Evolutionary conservation across 2,113 vertebrate genomes (phyloP).

Genomic region (Microcebus ravelobensis): DNA sequence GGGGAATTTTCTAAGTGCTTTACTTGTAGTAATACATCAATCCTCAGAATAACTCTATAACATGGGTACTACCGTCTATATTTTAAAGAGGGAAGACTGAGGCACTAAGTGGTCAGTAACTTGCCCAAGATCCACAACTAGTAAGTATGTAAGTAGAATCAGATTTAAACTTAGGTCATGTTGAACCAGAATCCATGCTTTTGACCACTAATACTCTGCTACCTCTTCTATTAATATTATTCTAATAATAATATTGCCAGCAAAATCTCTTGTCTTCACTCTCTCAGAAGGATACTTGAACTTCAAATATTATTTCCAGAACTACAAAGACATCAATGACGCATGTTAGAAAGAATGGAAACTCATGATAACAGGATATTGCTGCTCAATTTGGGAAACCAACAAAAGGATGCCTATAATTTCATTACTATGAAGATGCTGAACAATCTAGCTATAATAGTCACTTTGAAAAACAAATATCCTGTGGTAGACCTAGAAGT

Average conservation of each 20-base stretch:
- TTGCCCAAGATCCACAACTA: not conserved
- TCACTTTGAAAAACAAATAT: slow-evolving; percentile 3
- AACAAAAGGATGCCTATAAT: not conserved
- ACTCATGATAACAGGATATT: not conserved
- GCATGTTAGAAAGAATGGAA: not conserved
- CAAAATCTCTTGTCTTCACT: not conserved
- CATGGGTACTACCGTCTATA: not conserved
- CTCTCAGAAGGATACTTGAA: not conserved
- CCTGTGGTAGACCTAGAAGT: not conserved
- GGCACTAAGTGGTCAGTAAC: not conserved
- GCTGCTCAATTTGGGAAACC: not conserved
- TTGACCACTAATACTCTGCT: not conserved
- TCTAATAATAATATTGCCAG: not conserved
- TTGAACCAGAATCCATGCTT: not conserved
- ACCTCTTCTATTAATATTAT: not conserved
- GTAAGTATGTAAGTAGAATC: not conserved
- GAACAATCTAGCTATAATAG: not conserved
- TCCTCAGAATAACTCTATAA: not conserved
- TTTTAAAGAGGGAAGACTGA: not conserved
- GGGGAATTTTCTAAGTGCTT: not conserved
- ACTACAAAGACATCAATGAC: not conserved
- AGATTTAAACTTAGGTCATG: not conserved
- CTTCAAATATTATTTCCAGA: slow-evolving; percentile 13
- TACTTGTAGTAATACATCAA: not conserved
- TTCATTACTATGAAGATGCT: not conserved